A percentile compares a stretch with the other conserved stretches of the same genome.
Conservation (phyloP, 2,797 vertebrate genomes). For the Avahi laniger region DNA sequence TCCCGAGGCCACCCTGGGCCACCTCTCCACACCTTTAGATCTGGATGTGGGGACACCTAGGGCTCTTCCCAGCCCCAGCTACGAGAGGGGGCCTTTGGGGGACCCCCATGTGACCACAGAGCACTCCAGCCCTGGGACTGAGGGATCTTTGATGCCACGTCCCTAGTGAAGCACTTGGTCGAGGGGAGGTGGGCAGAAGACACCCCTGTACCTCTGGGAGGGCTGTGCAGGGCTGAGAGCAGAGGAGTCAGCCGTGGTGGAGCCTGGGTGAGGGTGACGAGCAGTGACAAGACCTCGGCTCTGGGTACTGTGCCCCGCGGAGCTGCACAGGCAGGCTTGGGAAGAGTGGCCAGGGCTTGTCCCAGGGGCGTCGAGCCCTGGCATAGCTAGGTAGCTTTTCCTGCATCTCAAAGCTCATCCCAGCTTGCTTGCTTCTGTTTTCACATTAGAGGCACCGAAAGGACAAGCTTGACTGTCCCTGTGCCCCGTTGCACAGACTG, state of each 20-base stretch:
- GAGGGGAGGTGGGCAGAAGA: no score
- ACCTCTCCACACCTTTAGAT: background rate
- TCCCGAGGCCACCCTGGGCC: background rate
- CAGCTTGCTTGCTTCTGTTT: background rate
- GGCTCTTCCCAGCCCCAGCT: background rate
- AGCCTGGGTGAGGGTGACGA: accelerated
- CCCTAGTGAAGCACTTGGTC: background rate
- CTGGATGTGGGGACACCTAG: background rate
- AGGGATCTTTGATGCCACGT: background rate
- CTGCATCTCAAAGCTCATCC: background rate
- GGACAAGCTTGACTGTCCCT: background rate
- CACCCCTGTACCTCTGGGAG: accelerated
- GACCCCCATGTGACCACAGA: background rate
- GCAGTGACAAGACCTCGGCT: background rate
- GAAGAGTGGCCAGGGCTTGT: background rate
- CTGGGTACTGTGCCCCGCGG: background rate
- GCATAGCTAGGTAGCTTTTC: background rate
- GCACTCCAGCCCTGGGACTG: background rate
- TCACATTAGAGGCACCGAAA: background rate
- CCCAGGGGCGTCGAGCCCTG: accelerated
- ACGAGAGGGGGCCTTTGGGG: background rate
- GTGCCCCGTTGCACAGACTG: accelerated
- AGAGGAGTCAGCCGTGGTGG: background rate
- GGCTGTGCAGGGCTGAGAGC: background rate
- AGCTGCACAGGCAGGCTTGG: background rate